Conservation (phyloP, 2,113 vertebrate genomes). For the Salvator merianae region DNA sequence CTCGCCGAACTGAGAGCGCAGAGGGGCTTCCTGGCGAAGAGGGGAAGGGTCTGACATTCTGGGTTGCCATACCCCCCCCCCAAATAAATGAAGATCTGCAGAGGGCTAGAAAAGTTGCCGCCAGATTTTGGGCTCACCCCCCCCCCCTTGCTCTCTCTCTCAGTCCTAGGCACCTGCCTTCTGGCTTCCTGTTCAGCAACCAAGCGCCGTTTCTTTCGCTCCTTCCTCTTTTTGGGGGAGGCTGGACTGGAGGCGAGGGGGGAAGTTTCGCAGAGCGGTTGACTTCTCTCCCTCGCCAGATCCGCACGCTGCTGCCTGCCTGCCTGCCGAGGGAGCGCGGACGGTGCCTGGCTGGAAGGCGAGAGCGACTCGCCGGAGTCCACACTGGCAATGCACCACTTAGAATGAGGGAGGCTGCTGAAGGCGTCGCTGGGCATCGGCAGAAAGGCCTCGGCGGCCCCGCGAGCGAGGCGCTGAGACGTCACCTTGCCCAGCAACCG, state of each 20-base stretch:
- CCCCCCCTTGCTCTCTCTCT: no score
- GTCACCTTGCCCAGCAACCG: background rate
- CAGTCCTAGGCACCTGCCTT: background rate
- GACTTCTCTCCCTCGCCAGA: no score
- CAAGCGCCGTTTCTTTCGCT: background rate
- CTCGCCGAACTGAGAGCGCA: background rate
- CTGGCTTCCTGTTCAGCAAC: background rate
- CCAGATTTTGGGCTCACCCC: background rate
- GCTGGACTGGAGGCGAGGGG: background rate
- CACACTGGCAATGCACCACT: no score
- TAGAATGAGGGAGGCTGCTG: no score
- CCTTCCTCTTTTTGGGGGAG: constrained; percentile 11
- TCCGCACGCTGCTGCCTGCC: no score
- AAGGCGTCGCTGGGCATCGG: background rate
- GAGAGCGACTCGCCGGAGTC: no score
- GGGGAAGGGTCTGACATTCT: background rate
- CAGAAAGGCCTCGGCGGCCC: no score
- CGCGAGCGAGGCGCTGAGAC: background rate
- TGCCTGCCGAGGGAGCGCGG: no score
- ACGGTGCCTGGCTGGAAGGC: no score
- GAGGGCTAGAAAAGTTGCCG: background rate
- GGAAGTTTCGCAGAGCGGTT: no score
- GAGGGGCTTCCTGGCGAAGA: background rate
- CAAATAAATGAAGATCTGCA: background rate
- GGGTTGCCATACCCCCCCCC: background rate